A percentile compares a stretch with the other conserved stretches of the same genome.
Conservation (phyloP, 2,797 vertebrate species). For the Amazonetta brasiliensis region DNA sequence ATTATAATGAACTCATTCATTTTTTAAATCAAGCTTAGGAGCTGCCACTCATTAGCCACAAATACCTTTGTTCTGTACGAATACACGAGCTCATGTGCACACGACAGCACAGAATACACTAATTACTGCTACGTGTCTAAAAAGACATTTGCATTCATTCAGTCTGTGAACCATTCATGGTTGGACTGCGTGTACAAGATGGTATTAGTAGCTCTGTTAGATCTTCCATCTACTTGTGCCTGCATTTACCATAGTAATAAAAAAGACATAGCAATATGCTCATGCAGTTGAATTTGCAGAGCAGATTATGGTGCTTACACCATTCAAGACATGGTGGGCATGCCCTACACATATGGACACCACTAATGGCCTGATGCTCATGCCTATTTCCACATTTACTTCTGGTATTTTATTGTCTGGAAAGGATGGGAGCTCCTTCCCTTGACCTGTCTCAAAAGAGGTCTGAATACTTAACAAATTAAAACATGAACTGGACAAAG, state of each 20-base stretch:
- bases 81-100: fast-evolving
- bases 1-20: constrained; percentile 4
- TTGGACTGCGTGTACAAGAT: not conserved
- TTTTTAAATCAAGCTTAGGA: constrained; percentile 2
- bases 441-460: not conserved
- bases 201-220: not conserved
- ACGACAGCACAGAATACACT: not conserved
- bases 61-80: not conserved
- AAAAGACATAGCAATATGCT: not conserved
- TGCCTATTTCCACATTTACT: not conserved
- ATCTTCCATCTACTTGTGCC: not conserved
- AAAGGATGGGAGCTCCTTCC: not conserved
- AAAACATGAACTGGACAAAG: not conserved
- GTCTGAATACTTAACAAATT: not conserved
- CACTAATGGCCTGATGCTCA: not conserved
- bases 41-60: not conserved
- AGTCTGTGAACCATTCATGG: not conserved
- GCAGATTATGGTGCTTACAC: not conserved
- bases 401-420: not conserved
- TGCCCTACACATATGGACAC: not conserved
- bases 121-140: not conserved
- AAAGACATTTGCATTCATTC: not conserved
- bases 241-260: not conserved
- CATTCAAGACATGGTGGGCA: not conserved
- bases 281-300: not conserved